Conservation (phyloP, 2,888 invertebrate species). For the Mesopsocus fuscifrons region DNA sequence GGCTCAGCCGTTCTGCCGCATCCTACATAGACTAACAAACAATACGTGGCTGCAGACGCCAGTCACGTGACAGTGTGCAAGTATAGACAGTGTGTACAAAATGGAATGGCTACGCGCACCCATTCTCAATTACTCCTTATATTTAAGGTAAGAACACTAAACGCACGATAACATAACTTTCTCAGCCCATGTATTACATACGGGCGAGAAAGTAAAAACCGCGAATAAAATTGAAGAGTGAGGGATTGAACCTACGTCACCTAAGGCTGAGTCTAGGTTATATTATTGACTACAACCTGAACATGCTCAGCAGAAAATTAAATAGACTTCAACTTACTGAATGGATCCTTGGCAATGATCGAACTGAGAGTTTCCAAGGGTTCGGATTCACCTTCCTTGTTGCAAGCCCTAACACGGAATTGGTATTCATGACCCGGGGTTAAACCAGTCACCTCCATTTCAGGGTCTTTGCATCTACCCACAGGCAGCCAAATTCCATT, state of each 20-base stretch:
- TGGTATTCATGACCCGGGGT: conserved; percentile 88
- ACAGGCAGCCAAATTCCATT: conserved; percentile 82
- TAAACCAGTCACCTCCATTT: conserved; percentile 74
- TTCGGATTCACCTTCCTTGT: conserved; percentile 90
- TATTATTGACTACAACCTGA: no score
- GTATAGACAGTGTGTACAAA: no score
- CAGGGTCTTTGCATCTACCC: conserved; percentile 62
- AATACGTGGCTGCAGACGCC: conserved; percentile 91
- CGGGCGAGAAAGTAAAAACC: no score
- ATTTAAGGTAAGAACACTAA: no score
- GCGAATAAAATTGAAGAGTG: neutral
- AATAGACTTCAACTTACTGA: conserved; percentile 41
- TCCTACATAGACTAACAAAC: conserved; percentile 87
- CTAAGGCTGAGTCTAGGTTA: no score
- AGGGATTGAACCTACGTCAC: no score
- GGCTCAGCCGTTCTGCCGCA: conserved; percentile 69
- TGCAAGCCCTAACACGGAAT: conserved; percentile 83
- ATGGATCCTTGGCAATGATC: conserved; percentile 87
- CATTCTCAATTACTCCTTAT: no score
- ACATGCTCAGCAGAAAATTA: neutral
- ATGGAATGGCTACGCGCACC: no score
- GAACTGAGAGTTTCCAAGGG: conserved; percentile 86
- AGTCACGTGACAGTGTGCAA: conserved; percentile 75
- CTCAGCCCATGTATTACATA: no score
- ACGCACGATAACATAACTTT: no score